Base-by-base conservation (phyloP, 2,888 invertebrate species). In the Endotricha flammealis region DNA sequence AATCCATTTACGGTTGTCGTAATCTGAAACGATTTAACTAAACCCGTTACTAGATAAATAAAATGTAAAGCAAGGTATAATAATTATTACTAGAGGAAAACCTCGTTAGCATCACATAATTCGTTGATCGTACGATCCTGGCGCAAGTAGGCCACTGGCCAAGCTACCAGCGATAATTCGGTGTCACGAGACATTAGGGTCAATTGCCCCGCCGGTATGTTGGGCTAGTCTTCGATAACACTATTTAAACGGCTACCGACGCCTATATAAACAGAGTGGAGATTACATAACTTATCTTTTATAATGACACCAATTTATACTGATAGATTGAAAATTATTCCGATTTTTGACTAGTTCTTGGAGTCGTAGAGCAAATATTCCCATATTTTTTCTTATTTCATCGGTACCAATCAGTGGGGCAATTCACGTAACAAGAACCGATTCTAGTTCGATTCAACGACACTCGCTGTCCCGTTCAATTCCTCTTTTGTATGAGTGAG, bases 161-260 rank as follows among this genome's bases (percentile, higher is more conserved):
- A 51, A 57, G 56, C 20, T 6, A 7, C 20, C 57, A 51, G 57
- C 56, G 65, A 69, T 67, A 70, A 65, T 71, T 62, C 59, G 56
- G 60, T 61, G 64, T 72, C 68, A 64, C 69, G 64, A 52, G 58
- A 68, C 71, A 79, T 75, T 72, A 71, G 57, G 77, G 79, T 77
- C 79, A 77, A 76, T 73, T 76, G 73, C 70, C 68, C 53, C 56
- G 43, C 48, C 51, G 57, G 56, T 51, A 54, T 64, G 66, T 72
- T 66, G 64, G 67, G 67, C 63, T 69, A 69, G 69, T 63, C 69
- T 63, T 53, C 55, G 78, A 79, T 79, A 80, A 74, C 64, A 60
- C 53, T 73, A 59, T 73, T 71, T 68, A 61, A 62, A 64, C 61
- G 52, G 50, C 68, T 61, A 59, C 51, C 61, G 53, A 58, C 54